A percentile compares a stretch with the other conserved stretches of the same genome.
phyloP scores from a whole-genome alignment of 2,113 vertebrate species.

The Coryphaenoides rupestris region DNA sequence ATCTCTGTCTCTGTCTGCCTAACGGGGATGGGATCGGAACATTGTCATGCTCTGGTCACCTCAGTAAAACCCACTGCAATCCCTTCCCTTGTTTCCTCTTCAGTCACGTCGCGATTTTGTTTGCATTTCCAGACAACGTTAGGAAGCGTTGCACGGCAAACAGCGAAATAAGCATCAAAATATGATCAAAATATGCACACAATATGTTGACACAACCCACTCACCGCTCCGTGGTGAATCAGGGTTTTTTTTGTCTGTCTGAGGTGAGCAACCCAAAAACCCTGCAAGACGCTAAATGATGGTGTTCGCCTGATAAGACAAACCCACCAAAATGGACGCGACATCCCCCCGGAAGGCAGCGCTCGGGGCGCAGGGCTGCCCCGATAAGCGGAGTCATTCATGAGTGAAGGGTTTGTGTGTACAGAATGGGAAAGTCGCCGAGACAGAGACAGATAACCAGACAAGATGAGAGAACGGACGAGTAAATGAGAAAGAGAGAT shows the following conservation, averaged over 20 bases:
- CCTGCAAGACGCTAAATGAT: not conserved
- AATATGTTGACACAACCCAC: slow-evolving; percentile 25
- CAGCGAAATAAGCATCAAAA: slow-evolving; percentile 16
- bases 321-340: slow-evolving; percentile 18
- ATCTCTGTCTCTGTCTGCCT: too few relatives aligned
- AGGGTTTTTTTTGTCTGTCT: slow-evolving; percentile 34
- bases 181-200: slow-evolving; percentile 37
- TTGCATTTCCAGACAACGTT: not conserved
- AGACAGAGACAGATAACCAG: slow-evolving; percentile 32
- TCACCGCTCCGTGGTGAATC: not conserved
- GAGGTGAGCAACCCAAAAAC: slow-evolving; percentile 10
- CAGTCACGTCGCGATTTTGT: too few relatives aligned
- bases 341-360: too few relatives aligned
- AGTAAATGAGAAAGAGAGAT: slow-evolving; percentile 36
- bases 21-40: too few relatives aligned
- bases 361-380: too few relatives aligned
- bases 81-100: too few relatives aligned
- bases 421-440: slow-evolving; percentile 26
- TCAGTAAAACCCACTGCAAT: not conserved
- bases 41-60: not conserved
- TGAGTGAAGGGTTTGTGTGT: slow-evolving; percentile 9
- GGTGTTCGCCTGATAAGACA: slow-evolving; percentile 22
- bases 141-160: slow-evolving; percentile 5
- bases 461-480: slow-evolving; percentile 27
- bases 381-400: slow-evolving; percentile 42